These are phyloP conservation scores for Blera fallax DNA, from an alignment of 2,888 invertebrate species.

Conservation along the genomic window DNA sequence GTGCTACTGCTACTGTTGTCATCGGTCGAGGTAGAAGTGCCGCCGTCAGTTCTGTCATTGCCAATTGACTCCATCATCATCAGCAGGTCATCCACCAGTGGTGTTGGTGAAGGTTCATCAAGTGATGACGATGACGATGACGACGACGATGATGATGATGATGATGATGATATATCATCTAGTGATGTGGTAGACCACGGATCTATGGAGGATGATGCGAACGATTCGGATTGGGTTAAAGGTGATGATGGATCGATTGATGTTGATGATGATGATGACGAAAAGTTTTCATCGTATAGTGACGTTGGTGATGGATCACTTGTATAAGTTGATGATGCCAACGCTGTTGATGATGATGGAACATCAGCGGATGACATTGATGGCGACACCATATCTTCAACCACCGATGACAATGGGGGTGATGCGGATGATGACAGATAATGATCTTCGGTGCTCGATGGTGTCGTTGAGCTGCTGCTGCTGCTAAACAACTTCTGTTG, in stretches of 20 bases:
- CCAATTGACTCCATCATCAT: conserved; percentile 59
- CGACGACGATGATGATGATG: conserved; percentile 35
- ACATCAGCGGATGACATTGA: conserved; percentile 51
- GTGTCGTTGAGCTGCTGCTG: conserved; percentile 50
- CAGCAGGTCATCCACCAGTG: conserved; percentile 48
- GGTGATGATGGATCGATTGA: conserved; percentile 49
- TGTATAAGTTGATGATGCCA: conserved; percentile 24
- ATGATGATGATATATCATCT: conserved; percentile 50
- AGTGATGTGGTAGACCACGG: conserved; percentile 44
- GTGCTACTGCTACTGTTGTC: conserved; percentile 57
- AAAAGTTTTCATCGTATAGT: conserved; percentile 3
- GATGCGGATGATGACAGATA: conserved; percentile 31
- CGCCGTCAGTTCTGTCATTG: conserved; percentile 48
- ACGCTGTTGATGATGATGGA: conserved; percentile 46
- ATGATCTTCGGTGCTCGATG: conserved; percentile 21
- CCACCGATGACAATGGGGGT: conserved; percentile 28
- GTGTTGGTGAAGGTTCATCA: conserved; percentile 50
- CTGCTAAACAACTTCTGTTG: conserved; percentile 44
- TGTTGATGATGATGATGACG: conserved; percentile 33
- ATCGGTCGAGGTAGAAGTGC: conserved; percentile 64
- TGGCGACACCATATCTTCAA: conserved; percentile 40
- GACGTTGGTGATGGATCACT: conserved; percentile 19
- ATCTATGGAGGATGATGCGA: conserved; percentile 59
- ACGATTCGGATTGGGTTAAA: conserved; percentile 47
- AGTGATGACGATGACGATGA: conserved; percentile 40